These are phyloP conservation scores for Callopanchax toddi DNA, from an alignment of 2,113 vertebrate genomes.

Conservation along the genomic window DNA sequence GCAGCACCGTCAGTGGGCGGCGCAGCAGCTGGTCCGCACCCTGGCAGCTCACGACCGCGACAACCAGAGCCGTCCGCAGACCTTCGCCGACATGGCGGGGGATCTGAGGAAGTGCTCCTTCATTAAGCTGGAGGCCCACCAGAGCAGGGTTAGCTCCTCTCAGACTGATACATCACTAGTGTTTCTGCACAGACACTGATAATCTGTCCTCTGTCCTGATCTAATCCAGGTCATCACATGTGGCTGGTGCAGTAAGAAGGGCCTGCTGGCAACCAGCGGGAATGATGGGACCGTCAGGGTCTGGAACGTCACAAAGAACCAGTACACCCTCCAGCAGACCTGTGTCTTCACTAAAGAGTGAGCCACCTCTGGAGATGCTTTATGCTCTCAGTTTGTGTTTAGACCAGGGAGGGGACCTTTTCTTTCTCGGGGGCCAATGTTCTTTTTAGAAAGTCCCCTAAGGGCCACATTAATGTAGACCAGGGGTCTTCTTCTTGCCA, in stretches of 20 bases:
- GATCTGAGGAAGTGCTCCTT: constrained; percentile 94
- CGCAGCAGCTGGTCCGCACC: constrained; percentile 94
- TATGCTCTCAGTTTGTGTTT: too few species aligned
- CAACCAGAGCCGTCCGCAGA: constrained; percentile 91
- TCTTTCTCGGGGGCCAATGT: too few species aligned
- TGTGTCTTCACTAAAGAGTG: constrained; percentile 94
- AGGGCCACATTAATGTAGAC: too few species aligned
- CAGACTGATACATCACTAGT: rapidly evolving
- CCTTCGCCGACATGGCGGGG: constrained; percentile 94
- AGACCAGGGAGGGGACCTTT: too few species aligned
- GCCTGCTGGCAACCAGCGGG: constrained; percentile 91
- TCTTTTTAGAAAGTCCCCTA: too few species aligned
- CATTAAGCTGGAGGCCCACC: constrained; percentile 96
- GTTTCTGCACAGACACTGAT: background rate
- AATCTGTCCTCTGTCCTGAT: background rate
- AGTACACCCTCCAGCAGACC: constrained; percentile 94
- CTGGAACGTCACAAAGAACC: constrained; percentile 95
- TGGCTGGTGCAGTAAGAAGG: constrained; percentile 94
- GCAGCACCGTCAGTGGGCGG: constrained; percentile 97
- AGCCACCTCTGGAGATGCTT: constrained; percentile 61
- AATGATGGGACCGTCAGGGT: constrained; percentile 93
- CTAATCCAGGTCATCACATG: constrained; percentile 89
- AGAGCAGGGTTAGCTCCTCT: constrained; percentile 87
- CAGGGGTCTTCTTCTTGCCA: too few species aligned
- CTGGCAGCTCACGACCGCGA: constrained; percentile 96